Conservation (phyloP, 2,888 invertebrate genomes). For the Rhorus exstirpatorius region DNA sequence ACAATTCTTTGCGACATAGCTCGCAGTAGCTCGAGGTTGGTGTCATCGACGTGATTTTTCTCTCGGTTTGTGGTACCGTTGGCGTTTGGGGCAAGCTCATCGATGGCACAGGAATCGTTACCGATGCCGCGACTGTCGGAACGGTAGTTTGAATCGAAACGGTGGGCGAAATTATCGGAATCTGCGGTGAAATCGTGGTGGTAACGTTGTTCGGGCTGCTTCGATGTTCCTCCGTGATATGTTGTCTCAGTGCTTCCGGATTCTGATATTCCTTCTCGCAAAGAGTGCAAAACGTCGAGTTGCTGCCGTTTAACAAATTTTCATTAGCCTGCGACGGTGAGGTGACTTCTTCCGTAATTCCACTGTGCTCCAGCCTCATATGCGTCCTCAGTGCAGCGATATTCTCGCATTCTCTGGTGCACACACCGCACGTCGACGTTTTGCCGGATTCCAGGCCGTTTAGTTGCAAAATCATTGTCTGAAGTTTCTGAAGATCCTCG, state of each 20-base stretch:
- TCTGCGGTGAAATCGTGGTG: conserved; percentile 66
- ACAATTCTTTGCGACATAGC: conserved; percentile 99
- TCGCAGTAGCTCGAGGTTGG: conserved; percentile 97
- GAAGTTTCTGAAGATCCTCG: conserved; percentile 95
- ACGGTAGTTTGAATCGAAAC: conserved; percentile 47
- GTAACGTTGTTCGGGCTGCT: conserved; percentile 76
- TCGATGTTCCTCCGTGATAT: conserved; percentile 90
- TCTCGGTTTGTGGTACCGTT: conserved; percentile 84
- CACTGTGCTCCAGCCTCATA: conserved; percentile 90
- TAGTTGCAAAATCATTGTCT: conserved; percentile 95
- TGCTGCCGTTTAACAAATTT: conserved; percentile 83
- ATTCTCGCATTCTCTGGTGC: conserved; percentile 91
- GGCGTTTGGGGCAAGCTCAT: conserved; percentile 69
- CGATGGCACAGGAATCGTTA: conserved; percentile 36
- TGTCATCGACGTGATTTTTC: conserved; percentile 89
- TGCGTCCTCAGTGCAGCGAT: conserved; percentile 91
- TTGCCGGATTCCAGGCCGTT: conserved; percentile 92
- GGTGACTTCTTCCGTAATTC: conserved; percentile 73
- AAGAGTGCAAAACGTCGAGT: conserved; percentile 86
- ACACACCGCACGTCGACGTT: conserved; percentile 89
- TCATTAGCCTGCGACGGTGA: conserved; percentile 78
- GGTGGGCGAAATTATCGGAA: conserved; percentile 38
- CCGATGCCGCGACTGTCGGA: conserved; percentile 33
- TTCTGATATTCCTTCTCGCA: conserved; percentile 89
- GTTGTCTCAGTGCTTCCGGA: conserved; percentile 90